Evolutionary conservation across 2,888 invertebrate genomes (phyloP).

Genomic region (Drosophila nigricruria): DNA sequence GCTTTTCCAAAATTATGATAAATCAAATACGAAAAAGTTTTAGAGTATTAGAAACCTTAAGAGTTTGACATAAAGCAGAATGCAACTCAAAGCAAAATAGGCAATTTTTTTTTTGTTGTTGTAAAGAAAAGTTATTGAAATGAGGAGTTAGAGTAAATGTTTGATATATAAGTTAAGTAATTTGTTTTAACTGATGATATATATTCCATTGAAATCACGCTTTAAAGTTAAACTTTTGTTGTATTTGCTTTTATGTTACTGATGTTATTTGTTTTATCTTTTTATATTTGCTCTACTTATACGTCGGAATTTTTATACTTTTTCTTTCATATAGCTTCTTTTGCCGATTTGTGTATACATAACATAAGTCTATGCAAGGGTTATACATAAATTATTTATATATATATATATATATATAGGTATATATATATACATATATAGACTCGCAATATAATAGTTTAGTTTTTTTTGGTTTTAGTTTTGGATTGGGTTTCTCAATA

Average conservation of each 20-base stretch:
- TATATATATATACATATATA: slow-evolving; percentile 39
- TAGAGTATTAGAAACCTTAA: slow-evolving; percentile 67
- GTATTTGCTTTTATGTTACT: slow-evolving; percentile 78
- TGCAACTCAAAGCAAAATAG: slow-evolving; percentile 27
- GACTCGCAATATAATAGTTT: slow-evolving; percentile 49
- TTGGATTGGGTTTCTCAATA: slow-evolving; percentile 35
- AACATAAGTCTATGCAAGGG: slow-evolving; percentile 72
- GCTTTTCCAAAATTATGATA: slow-evolving; percentile 54
- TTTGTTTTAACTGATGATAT: slow-evolving; percentile 81
- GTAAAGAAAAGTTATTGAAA: not conserved
- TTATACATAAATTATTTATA: slow-evolving; percentile 63
- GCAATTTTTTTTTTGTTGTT: not conserved
- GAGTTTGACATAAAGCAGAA: slow-evolving; percentile 37
- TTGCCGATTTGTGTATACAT: slow-evolving; percentile 59
- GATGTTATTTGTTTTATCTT: slow-evolving; percentile 30
- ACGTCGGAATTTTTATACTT: slow-evolving; percentile 10
- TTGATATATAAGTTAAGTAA: slow-evolving; percentile 50
- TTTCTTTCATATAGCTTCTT: slow-evolving; percentile 48
- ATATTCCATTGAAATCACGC: slow-evolving; percentile 83
- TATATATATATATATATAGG: slow-evolving; percentile 45
- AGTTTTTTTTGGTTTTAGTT: no score
- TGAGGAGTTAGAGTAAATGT: not conserved
- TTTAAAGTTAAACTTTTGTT: slow-evolving; percentile 84
- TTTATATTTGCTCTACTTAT: slow-evolving; percentile 60
- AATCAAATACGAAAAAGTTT: slow-evolving; percentile 33